Percentiles rank a stretch among this genome's conserved stretches.
These are phyloP conservation scores for Dryobates pubescens DNA, from an alignment of 2,797 vertebrate species.

Conservation along the genomic window DNA sequence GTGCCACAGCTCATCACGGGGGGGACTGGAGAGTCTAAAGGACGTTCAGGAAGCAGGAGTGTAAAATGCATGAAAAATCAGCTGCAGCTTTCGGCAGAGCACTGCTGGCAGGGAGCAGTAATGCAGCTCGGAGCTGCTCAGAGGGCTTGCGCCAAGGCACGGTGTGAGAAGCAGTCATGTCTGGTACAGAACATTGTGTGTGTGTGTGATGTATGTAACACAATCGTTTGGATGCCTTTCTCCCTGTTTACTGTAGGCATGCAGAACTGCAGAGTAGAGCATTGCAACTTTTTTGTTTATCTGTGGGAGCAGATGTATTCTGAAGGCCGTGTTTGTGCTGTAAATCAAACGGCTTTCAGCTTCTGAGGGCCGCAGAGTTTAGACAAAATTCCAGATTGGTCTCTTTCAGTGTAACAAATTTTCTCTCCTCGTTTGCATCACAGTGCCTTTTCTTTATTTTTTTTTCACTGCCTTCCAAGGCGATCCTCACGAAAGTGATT, in stretches of 20 bases:
- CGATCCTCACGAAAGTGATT: neutral
- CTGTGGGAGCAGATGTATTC: neutral
- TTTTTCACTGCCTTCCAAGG: neutral
- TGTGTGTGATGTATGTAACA: neutral
- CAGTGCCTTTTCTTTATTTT: neutral
- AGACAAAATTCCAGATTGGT: neutral
- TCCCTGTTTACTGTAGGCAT: neutral
- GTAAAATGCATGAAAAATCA: neutral
- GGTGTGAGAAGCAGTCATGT: neutral
- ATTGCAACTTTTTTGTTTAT: neutral
- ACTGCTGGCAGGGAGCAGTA: neutral
- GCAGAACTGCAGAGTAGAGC: neutral
- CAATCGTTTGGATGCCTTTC: neutral
- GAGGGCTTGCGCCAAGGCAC: accelerated
- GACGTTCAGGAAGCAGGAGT: neutral
- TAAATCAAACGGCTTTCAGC: neutral
- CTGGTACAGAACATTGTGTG: neutral
- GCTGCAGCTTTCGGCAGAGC: neutral
- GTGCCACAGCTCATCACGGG: neutral
- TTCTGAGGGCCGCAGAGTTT: neutral
- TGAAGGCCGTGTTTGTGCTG: neutral
- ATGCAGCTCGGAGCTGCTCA: neutral
- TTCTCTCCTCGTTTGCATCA: neutral
- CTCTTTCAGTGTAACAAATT: neutral
- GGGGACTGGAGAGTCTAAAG: neutral